A percentile compares a stretch with the other conserved stretches of the same genome.
Conservation (phyloP, 2,888 invertebrate genomes). For the Xestia c-nigrum region DNA sequence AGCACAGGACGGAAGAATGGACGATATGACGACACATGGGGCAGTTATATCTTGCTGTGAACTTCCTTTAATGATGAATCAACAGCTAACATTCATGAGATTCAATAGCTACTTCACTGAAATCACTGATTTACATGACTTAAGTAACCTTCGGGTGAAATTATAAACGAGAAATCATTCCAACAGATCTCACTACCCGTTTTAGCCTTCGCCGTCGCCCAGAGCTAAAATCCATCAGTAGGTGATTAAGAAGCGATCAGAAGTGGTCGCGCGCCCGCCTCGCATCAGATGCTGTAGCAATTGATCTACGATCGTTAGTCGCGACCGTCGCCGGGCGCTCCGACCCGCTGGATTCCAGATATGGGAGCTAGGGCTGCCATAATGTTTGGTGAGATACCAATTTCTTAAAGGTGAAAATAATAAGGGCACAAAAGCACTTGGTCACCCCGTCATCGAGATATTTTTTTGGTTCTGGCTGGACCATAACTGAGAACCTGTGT, state of each 20-base stretch:
- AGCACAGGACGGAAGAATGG: not conserved
- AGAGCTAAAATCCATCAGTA: conserved; percentile 42
- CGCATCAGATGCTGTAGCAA: conserved; percentile 55
- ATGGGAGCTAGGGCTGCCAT: conserved; percentile 38
- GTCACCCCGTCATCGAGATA: too few species aligned
- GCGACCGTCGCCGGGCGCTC: conserved; percentile 46
- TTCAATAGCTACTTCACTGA: not conserved
- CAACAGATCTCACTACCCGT: not conserved
- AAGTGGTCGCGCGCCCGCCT: conserved; percentile 42
- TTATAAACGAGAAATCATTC: not conserved
- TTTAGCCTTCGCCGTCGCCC: not conserved
- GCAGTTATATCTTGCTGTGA: not conserved
- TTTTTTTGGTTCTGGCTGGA: too few species aligned
- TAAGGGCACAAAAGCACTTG: too few species aligned
- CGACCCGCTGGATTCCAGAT: conserved; percentile 53
- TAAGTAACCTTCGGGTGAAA: not conserved
- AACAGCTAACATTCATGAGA: not conserved
- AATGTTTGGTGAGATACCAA: not conserved
- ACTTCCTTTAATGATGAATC: not conserved
- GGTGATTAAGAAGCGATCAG: conserved; percentile 60
- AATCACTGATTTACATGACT: not conserved
- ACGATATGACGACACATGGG: not conserved
- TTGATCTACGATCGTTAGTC: conserved; percentile 64
- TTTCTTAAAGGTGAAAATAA: not conserved
- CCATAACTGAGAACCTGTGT: too few species aligned